These are phyloP conservation scores for Drosophila phalerata DNA, from an alignment of 2,888 invertebrate species.

Conservation along the genomic window DNA sequence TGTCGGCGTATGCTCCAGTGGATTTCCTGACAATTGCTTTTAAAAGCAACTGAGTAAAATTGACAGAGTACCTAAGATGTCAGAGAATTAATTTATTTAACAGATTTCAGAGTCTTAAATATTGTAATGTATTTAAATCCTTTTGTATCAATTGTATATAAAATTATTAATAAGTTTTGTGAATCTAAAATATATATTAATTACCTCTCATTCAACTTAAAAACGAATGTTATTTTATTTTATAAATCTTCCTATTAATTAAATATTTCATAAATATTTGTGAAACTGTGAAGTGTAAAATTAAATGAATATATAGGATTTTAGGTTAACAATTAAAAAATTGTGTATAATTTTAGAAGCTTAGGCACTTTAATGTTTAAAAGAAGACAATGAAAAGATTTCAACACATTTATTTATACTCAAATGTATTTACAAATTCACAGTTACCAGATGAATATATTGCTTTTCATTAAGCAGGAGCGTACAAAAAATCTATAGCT, in stretches of 20 bases:
- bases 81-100: too few relatives aligned
- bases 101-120: neutral
- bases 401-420: neutral
- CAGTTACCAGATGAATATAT: neutral
- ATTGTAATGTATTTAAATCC: neutral
- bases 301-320: too few relatives aligned
- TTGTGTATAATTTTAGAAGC: neutral
- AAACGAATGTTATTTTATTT: too few relatives aligned
- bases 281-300: too few relatives aligned
- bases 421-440: conserved; percentile 1
- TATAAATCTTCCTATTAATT: too few relatives aligned
- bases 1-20: neutral
- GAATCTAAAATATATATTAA: too few relatives aligned
- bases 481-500: conserved; percentile 23
- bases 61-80: neutral
- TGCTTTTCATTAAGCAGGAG: neutral
- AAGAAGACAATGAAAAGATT: neutral
- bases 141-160: too few relatives aligned
- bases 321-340: neutral
- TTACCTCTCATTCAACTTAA: too few relatives aligned
- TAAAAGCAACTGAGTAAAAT: neutral
- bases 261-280: too few relatives aligned
- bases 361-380: neutral
- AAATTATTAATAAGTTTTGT: too few relatives aligned
- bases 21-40: neutral